Percentiles rank a stretch among this genome's conserved stretches.
Conservation (phyloP, 2,113 vertebrate species). For the Bubo blakistoni region DNA sequence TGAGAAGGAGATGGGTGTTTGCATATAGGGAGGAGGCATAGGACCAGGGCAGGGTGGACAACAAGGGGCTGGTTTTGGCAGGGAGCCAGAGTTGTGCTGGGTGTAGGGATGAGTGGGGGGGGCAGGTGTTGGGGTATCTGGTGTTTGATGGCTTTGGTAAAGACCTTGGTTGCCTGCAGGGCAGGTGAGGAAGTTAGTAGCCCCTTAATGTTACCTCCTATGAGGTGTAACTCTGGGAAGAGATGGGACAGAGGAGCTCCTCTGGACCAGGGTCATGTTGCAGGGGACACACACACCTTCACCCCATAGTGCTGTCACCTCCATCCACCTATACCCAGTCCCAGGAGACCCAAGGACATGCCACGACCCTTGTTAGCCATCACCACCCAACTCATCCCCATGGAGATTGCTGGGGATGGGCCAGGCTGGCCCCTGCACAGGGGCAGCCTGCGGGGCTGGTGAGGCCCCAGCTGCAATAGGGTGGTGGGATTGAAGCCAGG, state of each 20-base stretch:
- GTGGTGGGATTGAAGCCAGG: not conserved
- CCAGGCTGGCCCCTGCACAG: too few species aligned
- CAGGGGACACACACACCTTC: not conserved
- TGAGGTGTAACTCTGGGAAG: not conserved
- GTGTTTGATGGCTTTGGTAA: not conserved
- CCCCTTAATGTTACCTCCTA: not conserved
- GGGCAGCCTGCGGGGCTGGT: not conserved
- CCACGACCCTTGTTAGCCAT: fast-evolving
- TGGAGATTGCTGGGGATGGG: not conserved
- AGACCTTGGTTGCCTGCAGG: not conserved
- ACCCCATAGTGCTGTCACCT: not conserved
- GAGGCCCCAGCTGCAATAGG: not conserved
- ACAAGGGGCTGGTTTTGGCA: not conserved
- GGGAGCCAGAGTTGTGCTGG: not conserved
- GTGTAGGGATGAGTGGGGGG: not conserved
- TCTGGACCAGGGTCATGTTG: not conserved
- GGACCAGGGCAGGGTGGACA: not conserved
- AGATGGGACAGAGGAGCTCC: not conserved
- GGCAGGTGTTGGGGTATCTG: not conserved
- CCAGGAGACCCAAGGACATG: not conserved
- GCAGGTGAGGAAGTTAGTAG: too few species aligned
- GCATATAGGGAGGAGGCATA: not conserved
- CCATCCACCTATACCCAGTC: not conserved
- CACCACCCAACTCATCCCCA: not conserved
- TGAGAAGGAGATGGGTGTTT: not conserved